phyloP scores from a whole-genome alignment of 64 coral and sea anemone genomes.

The Montipora cactus region DNA sequence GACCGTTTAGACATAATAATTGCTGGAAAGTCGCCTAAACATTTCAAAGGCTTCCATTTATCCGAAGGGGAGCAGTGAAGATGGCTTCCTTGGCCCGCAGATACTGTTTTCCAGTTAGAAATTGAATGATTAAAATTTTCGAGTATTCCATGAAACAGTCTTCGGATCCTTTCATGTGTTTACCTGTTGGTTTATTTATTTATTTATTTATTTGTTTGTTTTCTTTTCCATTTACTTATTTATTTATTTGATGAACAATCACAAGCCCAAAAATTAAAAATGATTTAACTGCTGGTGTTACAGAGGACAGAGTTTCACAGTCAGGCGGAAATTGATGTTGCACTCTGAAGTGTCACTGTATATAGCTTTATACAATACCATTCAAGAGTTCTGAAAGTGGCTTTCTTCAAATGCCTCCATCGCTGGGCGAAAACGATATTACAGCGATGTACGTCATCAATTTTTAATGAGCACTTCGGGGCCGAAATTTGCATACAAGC shows the following conservation, averaged over 20 bases:
- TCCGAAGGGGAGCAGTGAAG: neutral
- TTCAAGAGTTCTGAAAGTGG: neutral
- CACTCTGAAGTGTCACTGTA: neutral
- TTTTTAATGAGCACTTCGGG: slow-evolving; percentile 19
- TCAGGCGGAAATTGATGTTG: neutral
- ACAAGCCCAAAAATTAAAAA: too few relatives aligned
- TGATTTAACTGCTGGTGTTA: neutral
- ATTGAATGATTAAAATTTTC: neutral
- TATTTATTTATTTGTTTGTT: too few relatives aligned
- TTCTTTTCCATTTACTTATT: too few relatives aligned
- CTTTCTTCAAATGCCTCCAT: neutral
- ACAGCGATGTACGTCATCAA: slow-evolving; percentile 23
- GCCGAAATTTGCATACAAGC: slow-evolving; percentile 30
- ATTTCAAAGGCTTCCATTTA: neutral
- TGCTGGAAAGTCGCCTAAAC: neutral
- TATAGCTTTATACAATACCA: neutral
- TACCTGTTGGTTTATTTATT: neutral
- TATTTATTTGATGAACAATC: too few relatives aligned
- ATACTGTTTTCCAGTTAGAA: neutral
- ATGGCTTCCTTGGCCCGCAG: neutral
- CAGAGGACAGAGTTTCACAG: neutral
- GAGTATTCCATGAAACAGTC: too few relatives aligned
- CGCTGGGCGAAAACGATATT: neutral
- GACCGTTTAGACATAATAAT: neutral
- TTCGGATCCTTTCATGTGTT: neutral